A percentile compares a stretch with the other conserved stretches of the same genome.
These are phyloP conservation scores for Scolopax rusticola DNA, from an alignment of 2,797 vertebrate genomes.

Conservation along the genomic window DNA sequence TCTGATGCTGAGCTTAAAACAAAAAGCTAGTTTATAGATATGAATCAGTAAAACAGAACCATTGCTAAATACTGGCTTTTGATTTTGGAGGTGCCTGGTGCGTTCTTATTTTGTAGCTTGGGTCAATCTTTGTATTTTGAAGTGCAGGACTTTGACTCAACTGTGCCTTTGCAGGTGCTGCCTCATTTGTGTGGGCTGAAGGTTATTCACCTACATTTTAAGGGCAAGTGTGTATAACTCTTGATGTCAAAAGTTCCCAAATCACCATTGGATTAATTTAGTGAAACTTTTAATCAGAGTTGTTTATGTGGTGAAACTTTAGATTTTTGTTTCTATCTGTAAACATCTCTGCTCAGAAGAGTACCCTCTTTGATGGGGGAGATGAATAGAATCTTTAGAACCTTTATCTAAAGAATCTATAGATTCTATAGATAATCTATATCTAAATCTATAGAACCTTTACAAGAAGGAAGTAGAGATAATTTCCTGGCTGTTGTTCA, in stretches of 20 bases:
- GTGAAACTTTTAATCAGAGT: background rate
- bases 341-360: background rate
- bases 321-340: background rate
- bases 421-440: too few species aligned
- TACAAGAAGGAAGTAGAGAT: background rate
- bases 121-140: background rate
- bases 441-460: background rate
- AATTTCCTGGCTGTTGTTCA: background rate
- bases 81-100: background rate
- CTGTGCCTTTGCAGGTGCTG: background rate
- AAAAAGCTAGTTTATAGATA: background rate
- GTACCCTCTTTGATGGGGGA: background rate
- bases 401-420: background rate
- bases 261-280: background rate
- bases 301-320: background rate
- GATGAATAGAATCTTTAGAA: background rate
- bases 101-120: accelerated
- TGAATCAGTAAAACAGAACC: background rate
- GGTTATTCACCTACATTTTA: background rate
- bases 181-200: background rate
- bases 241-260: background rate
- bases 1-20: background rate
- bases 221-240: background rate
- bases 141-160: background rate
- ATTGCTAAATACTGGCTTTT: background rate